These are phyloP conservation scores for Sterrhoptilus dennistouni DNA, from an alignment of 2,113 vertebrate species.

Conservation along the genomic window DNA sequence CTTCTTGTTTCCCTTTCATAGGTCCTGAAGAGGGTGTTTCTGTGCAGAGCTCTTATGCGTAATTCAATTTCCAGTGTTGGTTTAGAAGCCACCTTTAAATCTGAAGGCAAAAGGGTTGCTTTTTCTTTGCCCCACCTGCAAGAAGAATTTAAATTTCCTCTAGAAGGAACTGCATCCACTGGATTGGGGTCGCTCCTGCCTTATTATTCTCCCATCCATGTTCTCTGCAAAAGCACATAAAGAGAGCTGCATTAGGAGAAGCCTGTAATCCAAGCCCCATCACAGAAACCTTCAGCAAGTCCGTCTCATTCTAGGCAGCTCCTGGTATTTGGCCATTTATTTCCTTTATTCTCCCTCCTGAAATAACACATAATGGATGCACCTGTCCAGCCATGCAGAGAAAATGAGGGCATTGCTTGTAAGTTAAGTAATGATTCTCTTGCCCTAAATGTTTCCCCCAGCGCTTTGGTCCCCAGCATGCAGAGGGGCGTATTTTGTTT, in stretches of 20 bases:
- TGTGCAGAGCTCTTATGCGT: background rate
- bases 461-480: background rate
- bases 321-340: constrained; percentile 30
- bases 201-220: constrained; percentile 8
- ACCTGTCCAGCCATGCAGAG: constrained; percentile 24
- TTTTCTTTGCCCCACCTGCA: background rate
- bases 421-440: constrained; percentile 54
- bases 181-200: background rate
- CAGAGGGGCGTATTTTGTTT: background rate
- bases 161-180: background rate
- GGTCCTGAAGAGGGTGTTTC: background rate
- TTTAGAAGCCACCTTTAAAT: background rate
- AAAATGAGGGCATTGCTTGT: constrained; percentile 42
- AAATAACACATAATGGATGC: constrained; percentile 58
- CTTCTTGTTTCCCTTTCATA: background rate
- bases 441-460: background rate
- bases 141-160: constrained; percentile 1
- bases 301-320: background rate
- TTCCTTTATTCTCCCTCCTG: constrained; percentile 40
- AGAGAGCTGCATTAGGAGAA: constrained; percentile 16
- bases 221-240: background rate
- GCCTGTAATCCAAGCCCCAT: constrained; percentile 28
- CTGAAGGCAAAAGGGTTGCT: background rate
- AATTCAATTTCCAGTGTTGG: background rate
- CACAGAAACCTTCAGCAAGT: background rate